Conservation (phyloP, 2,888 invertebrate genomes). For the Quadroppia sp. region DNA sequence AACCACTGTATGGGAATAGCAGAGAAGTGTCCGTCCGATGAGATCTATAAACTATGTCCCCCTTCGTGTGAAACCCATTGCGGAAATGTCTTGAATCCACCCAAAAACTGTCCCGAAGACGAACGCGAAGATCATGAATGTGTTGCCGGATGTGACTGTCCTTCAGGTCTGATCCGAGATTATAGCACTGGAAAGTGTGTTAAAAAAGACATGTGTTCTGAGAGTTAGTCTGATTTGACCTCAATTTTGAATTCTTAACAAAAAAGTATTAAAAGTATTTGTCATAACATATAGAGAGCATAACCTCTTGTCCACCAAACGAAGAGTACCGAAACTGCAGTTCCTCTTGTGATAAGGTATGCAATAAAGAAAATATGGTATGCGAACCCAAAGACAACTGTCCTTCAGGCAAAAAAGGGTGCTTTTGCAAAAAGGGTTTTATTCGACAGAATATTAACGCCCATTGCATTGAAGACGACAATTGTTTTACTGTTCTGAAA, state of each 20-base stretch:
- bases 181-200: conserved; percentile 9
- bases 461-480: conserved; percentile 15
- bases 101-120: conserved; percentile 25
- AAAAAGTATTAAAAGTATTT: not conserved
- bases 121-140: conserved; percentile 28
- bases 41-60: conserved; percentile 12
- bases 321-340: conserved; percentile 18
- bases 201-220: not conserved
- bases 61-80: conserved; percentile 28
- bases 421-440: conserved; percentile 15
- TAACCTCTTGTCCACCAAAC: conserved; percentile 3
- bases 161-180: conserved; percentile 17
- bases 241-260: not conserved
- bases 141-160: conserved; percentile 17
- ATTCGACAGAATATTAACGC: conserved; percentile 25
- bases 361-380: not conserved
- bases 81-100: not conserved
- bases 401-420: conserved; percentile 26
- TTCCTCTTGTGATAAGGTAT: conserved; percentile 18
- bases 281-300: not conserved
- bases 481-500: not conserved
- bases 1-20: conserved; percentile 22
- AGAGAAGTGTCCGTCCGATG: conserved; percentile 32
- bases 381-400: conserved; percentile 2
- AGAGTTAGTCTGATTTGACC: not conserved